These are phyloP conservation scores for Anodontia alba DNA, from an alignment of 2,888 invertebrate species.

Conservation along the genomic window DNA sequence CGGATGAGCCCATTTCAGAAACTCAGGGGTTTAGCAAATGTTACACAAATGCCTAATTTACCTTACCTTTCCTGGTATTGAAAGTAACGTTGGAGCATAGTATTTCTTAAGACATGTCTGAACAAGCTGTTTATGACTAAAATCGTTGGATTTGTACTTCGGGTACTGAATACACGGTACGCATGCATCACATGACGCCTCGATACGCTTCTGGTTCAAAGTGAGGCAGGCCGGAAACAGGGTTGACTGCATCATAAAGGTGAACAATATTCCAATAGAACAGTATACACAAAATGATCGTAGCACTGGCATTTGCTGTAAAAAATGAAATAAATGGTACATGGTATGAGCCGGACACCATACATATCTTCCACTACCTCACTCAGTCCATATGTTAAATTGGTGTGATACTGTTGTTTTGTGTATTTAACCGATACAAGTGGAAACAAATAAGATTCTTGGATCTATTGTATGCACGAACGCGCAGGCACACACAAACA, in stretches of 20 bases:
- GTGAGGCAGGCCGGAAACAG: constrained; percentile 92
- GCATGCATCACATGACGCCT: constrained; percentile 57
- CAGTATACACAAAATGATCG: constrained; percentile 93
- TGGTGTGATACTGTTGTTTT: no score
- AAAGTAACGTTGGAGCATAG: constrained; percentile 89
- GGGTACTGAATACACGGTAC: constrained; percentile 86
- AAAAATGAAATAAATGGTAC: no score
- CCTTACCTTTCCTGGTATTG: constrained; percentile 88
- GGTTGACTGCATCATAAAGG: constrained; percentile 89
- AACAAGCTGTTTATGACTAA: constrained; percentile 87
- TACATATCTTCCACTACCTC: no score
- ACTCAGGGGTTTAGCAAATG: no score
- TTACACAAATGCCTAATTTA: background rate
- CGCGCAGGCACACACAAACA: no score
- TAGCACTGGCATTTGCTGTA: constrained; percentile 89
- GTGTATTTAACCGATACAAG: no score
- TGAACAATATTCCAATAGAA: constrained; percentile 90
- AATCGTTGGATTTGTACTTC: constrained; percentile 86
- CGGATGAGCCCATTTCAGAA: no score
- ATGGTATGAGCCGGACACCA: no score
- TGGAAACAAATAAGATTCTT: no score
- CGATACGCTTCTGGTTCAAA: constrained; percentile 87
- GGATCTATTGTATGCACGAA: no score
- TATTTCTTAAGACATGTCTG: constrained; percentile 87
- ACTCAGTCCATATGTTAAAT: no score